Evolutionary conservation across 2,888 invertebrate species (phyloP).

Genomic region (Lasioglossum leucozonium): DNA sequence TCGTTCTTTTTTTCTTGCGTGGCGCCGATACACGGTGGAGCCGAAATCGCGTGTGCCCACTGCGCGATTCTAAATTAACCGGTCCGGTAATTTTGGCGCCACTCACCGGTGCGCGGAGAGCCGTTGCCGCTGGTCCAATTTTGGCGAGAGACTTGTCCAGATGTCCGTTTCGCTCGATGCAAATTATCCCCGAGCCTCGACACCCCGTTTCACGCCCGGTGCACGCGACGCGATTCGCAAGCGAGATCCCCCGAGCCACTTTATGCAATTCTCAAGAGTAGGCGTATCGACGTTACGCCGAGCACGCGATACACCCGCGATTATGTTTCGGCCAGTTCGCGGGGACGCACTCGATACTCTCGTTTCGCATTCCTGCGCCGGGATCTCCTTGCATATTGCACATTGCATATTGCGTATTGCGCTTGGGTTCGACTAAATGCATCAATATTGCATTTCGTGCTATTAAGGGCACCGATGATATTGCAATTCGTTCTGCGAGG

Average conservation of each 20-base stretch:
- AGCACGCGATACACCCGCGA: conserved; percentile 5
- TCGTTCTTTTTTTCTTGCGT: neutral
- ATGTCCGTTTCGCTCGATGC: conserved; percentile 32
- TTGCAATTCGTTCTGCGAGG: neutral
- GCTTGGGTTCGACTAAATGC: neutral
- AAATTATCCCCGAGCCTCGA: conserved; percentile 47
- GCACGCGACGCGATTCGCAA: conserved; percentile 28
- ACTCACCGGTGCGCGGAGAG: conserved; percentile 41
- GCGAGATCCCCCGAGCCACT: neutral
- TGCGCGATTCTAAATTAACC: conserved; percentile 64
- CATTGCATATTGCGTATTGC: neutral
- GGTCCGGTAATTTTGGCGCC: conserved; percentile 67
- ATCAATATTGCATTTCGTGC: neutral
- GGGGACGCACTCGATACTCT: conserved; percentile 2
- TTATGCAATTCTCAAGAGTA: conserved; percentile 11
- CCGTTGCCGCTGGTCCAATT: conserved; percentile 51
- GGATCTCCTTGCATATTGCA: neutral
- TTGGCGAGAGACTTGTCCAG: conserved; percentile 27
- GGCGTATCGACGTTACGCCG: conserved; percentile 11
- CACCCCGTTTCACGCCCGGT: conserved; percentile 42
- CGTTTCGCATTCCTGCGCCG: neutral
- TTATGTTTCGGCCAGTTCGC: neutral
- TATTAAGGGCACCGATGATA: neutral
- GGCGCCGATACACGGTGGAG: neutral
- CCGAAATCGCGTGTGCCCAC: conserved; percentile 11